phyloP scores from a whole-genome alignment of 2,888 invertebrate species.

The Pyrrhia umbra region DNA sequence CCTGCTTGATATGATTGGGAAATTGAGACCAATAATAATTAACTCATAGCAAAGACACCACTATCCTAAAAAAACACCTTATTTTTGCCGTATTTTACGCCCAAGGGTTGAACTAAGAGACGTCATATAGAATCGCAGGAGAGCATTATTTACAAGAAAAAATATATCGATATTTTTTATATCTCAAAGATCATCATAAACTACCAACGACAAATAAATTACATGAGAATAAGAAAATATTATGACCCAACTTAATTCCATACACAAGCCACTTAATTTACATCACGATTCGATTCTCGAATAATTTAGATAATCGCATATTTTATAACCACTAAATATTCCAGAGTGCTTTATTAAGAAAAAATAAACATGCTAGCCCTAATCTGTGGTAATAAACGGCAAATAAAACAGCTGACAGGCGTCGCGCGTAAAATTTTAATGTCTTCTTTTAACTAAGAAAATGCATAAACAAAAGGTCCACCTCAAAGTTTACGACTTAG shows the following conservation, averaged over 20 bases:
- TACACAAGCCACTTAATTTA: slow-evolving; percentile 49
- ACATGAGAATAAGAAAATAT: slow-evolving; percentile 44
- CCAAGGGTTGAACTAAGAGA: too few relatives aligned
- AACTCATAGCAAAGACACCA: too few relatives aligned
- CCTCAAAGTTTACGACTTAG: not conserved
- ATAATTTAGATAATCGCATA: slow-evolving; percentile 60
- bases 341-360: slow-evolving; percentile 58
- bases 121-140: too few relatives aligned
- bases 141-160: not conserved
- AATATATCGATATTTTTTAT: not conserved
- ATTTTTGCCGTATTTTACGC: too few relatives aligned
- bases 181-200: slow-evolving; percentile 11
- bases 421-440: slow-evolving; percentile 71
- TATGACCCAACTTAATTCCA: slow-evolving; percentile 41
- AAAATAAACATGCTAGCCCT: slow-evolving; percentile 57
- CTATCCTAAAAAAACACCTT: too few relatives aligned
- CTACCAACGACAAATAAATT: slow-evolving; percentile 20
- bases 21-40: too few relatives aligned
- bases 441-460: slow-evolving; percentile 65
- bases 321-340: slow-evolving; percentile 59
- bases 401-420: slow-evolving; percentile 69
- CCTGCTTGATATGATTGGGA: too few relatives aligned
- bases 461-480: slow-evolving; percentile 31
- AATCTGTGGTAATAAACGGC: slow-evolving; percentile 54
- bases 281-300: slow-evolving; percentile 44